These are phyloP conservation scores for Shinisaurus crocodilurus DNA, from an alignment of 2,113 vertebrate species.

Conservation along the genomic window DNA sequence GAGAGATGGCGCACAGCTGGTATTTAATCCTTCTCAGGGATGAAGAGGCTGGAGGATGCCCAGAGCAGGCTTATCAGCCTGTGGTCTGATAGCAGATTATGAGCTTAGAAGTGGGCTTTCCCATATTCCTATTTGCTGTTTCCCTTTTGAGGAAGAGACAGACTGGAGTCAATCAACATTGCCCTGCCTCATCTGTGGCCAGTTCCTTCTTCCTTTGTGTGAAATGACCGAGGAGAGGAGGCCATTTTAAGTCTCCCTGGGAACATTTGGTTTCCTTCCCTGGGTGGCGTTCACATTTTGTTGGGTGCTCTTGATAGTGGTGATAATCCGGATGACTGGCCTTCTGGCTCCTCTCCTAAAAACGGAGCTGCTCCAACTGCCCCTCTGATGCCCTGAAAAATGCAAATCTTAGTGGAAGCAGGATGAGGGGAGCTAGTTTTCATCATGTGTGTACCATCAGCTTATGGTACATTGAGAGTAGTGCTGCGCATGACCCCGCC, in stretches of 20 bases:
- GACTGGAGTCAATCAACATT: rapidly evolving
- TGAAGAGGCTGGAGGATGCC: not conserved
- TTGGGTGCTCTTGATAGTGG: not conserved
- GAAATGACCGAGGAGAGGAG: too few relatives aligned
- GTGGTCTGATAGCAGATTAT: constrained; percentile 41
- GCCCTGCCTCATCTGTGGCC: not conserved
- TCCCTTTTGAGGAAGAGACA: not conserved
- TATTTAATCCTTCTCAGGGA: constrained; percentile 55
- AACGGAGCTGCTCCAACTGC: not conserved
- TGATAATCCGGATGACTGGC: not conserved
- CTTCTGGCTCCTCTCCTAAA: not conserved
- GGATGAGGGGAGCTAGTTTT: not conserved
- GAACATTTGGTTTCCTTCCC: not conserved
- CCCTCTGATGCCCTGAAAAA: constrained; percentile 8
- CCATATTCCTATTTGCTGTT: not conserved
- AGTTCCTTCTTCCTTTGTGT: too few relatives aligned
- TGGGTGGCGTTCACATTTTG: not conserved
- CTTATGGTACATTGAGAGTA: not conserved
- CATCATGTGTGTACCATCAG: not conserved
- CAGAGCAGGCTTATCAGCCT: constrained; percentile 53
- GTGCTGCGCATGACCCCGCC: not conserved
- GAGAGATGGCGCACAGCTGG: not conserved
- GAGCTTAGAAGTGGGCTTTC: not conserved
- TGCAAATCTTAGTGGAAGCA: not conserved
- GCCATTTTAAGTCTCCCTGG: not conserved